Conservation (phyloP, 2,797 vertebrate species). For the Pipistrellus pipistrellus region DNA sequence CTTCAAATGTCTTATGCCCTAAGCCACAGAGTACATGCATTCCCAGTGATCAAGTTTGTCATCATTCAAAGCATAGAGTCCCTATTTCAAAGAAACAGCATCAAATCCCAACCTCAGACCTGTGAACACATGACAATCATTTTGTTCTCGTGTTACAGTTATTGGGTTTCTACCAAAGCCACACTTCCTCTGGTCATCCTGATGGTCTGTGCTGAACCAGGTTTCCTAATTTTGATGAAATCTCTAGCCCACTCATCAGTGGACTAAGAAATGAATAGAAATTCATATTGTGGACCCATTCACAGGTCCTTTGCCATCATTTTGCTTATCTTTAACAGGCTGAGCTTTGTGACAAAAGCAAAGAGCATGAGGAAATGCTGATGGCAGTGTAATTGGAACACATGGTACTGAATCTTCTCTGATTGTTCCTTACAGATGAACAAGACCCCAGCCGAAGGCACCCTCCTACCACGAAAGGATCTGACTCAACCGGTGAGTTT, state of each 20-base stretch:
- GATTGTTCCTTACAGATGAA: conserved; percentile 61
- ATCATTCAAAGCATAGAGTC: background rate
- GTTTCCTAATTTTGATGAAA: conserved; percentile 46
- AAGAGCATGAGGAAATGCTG: background rate
- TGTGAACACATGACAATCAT: background rate
- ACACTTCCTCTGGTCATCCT: background rate
- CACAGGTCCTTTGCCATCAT: background rate
- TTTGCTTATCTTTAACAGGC: background rate
- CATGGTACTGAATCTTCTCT: background rate
- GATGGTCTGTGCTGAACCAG: background rate
- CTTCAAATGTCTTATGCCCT: background rate
- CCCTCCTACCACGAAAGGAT: conserved; percentile 33
- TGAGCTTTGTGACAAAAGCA: background rate
- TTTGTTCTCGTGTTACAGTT: background rate
- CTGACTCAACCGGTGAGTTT: conserved; percentile 72
- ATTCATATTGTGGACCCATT: background rate
- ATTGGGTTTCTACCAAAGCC: conserved; percentile 8
- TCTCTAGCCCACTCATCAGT: background rate
- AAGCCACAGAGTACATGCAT: background rate
- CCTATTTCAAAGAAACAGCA: background rate
- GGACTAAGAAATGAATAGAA: background rate
- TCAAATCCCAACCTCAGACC: background rate
- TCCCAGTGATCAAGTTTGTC: background rate
- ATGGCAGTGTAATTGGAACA: background rate
- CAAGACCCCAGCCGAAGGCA: accelerated